A percentile compares a stretch with the other conserved stretches of the same genome.
These are phyloP conservation scores for Ahaetulla prasina DNA, from an alignment of 2,113 vertebrate species.

Conservation along the genomic window DNA sequence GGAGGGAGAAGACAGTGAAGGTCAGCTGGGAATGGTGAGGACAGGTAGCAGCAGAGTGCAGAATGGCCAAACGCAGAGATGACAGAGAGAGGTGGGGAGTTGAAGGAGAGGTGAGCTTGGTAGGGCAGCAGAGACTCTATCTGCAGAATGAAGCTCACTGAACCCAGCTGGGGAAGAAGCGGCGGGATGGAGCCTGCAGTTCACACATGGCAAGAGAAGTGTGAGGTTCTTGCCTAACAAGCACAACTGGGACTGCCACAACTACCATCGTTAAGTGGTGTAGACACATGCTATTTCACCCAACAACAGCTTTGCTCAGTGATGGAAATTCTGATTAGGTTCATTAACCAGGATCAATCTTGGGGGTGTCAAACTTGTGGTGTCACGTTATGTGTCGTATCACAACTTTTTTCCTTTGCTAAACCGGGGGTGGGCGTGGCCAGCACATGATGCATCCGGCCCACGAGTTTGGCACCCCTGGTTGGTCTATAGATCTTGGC, in stretches of 20 bases:
- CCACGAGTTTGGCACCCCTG: too few species aligned
- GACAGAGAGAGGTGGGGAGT: neutral
- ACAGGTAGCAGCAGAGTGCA: neutral
- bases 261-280: neutral
- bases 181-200: neutral
- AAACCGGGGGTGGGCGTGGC: too few species aligned
- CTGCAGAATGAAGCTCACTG: neutral
- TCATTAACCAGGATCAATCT: neutral
- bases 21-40: neutral
- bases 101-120: neutral
- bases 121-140: neutral
- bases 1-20: neutral
- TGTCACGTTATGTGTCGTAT: too few species aligned
- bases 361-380: too few species aligned
- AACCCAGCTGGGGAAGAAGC: neutral
- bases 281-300: neutral
- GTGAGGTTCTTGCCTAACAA: neutral
- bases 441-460: too few species aligned
- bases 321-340: neutral
- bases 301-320: neutral
- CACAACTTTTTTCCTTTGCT: too few species aligned
- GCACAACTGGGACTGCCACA: neutral
- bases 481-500: neutral
- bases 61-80: neutral
- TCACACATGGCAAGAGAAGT: neutral